Conservation (phyloP, 2,888 invertebrate species). For the Pollenia labialis region DNA sequence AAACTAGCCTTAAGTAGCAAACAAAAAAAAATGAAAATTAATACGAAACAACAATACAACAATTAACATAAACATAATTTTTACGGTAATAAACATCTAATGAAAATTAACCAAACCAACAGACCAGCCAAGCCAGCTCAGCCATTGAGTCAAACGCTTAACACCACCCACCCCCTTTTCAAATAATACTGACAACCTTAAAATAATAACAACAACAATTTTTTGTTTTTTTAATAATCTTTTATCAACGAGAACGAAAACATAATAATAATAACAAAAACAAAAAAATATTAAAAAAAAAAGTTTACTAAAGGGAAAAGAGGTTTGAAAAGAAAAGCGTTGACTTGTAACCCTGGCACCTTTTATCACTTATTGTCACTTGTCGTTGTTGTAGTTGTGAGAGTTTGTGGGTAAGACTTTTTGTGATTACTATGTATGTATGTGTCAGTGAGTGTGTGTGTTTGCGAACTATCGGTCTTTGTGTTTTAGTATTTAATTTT, state of each 20-base stretch:
- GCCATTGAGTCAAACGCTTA: conserved; percentile 9
- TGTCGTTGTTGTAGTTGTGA: background rate
- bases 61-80: conserved; percentile 82
- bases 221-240: conserved; percentile 54
- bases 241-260: conserved; percentile 31
- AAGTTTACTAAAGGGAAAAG: conserved; percentile 5
- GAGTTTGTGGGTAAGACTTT: background rate
- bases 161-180: conserved; percentile 1
- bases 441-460: background rate
- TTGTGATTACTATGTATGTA: background rate
- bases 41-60: conserved; percentile 76
- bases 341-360: conserved; percentile 82
- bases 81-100: conserved; percentile 74
- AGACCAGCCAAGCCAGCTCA: conserved; percentile 30
- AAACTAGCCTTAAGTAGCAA: too few relatives aligned
- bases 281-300: background rate
- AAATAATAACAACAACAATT: conserved; percentile 32
- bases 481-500: conserved; percentile 53
- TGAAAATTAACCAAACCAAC: conserved; percentile 69
- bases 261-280: conserved; percentile 22
- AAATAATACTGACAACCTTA: background rate
- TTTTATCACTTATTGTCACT: conserved; percentile 71
- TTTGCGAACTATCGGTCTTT: conserved; percentile 14
- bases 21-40: conserved; percentile 40
- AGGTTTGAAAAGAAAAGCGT: conserved; percentile 74